Conservation (phyloP, 2,888 invertebrate species). For the Clunio marinus region DNA sequence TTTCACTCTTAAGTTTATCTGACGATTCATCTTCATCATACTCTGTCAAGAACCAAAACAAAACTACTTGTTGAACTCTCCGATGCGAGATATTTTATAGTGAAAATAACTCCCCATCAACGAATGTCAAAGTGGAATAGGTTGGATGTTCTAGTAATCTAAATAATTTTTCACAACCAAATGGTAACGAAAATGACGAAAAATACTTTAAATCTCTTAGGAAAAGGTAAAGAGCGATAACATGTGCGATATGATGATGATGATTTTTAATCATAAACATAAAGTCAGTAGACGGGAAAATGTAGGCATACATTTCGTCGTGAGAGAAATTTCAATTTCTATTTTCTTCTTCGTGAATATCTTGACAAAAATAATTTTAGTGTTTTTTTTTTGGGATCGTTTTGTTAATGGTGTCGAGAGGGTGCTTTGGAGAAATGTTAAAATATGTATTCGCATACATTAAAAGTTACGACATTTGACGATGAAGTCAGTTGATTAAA, state of each 20-base stretch:
- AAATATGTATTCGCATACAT: too few species aligned
- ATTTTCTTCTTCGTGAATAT: too few species aligned
- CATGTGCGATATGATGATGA: slow-evolving; percentile 9
- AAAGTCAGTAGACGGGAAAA: slow-evolving; percentile 31
- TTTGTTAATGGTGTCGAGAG: too few species aligned
- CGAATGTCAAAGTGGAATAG: slow-evolving; percentile 19
- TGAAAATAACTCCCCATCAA: not conserved
- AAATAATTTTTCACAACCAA: slow-evolving; percentile 29
- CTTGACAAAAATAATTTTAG: too few species aligned
- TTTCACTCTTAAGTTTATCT: not conserved
- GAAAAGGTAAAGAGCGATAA: not conserved
- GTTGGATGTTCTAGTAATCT: slow-evolving; percentile 34
- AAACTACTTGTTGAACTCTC: slow-evolving; percentile 5
- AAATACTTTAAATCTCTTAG: not conserved
- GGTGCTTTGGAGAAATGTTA: too few species aligned
- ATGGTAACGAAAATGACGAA: slow-evolving; percentile 10
- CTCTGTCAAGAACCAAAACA: slow-evolving; percentile 8
- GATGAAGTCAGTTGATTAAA: too few species aligned
- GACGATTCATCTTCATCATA: slow-evolving; percentile 8
- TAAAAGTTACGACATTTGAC: too few species aligned
- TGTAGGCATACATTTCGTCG: slow-evolving; percentile 7
- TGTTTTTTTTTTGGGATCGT: too few species aligned
- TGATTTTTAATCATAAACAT: slow-evolving; percentile 15
- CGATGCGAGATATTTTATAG: not conserved
- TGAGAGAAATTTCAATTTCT: not conserved